Conservation (phyloP, 2,797 vertebrate species). For the Karalla daura region DNA sequence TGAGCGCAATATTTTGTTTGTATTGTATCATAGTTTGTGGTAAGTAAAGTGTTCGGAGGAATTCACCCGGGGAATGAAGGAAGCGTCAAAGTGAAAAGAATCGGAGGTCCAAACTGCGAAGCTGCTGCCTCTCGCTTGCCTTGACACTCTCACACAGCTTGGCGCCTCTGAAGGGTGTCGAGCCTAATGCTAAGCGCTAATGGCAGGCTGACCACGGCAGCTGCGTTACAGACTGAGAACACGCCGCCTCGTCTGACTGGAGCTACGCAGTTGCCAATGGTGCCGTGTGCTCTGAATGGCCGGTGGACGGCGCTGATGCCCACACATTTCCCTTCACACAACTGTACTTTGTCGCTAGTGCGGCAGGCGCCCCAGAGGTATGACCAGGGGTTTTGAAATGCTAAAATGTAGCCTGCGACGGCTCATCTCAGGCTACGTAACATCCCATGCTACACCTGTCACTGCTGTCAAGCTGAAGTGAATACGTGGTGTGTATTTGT, state of each 20-base stretch:
- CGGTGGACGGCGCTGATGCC: background rate
- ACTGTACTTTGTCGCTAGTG: too few species aligned
- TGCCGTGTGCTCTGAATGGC: background rate
- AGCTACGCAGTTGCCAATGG: background rate
- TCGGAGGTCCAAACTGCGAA: background rate
- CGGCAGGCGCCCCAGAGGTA: too few species aligned
- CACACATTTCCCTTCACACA: background rate
- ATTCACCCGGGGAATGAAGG: conserved; percentile 7
- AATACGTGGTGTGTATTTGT: too few species aligned
- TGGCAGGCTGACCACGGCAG: background rate
- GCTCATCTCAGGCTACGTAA: too few species aligned
- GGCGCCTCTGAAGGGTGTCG: background rate
- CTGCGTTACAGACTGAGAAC: background rate
- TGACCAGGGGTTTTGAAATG: too few species aligned
- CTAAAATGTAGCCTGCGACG: too few species aligned
- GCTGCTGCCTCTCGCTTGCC: background rate
- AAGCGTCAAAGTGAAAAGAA: background rate
- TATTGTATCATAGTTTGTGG: background rate
- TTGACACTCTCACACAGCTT: background rate
- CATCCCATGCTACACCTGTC: too few species aligned
- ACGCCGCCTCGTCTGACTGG: background rate
- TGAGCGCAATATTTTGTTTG: conserved; percentile 10
- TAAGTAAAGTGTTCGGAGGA: background rate
- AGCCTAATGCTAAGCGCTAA: background rate
- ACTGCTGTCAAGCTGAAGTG: too few species aligned